Evolutionary conservation across 2,797 vertebrate species (phyloP), one percentile per base, ranked within the genome.

Genomic region (Squalus acanthias): DNA sequence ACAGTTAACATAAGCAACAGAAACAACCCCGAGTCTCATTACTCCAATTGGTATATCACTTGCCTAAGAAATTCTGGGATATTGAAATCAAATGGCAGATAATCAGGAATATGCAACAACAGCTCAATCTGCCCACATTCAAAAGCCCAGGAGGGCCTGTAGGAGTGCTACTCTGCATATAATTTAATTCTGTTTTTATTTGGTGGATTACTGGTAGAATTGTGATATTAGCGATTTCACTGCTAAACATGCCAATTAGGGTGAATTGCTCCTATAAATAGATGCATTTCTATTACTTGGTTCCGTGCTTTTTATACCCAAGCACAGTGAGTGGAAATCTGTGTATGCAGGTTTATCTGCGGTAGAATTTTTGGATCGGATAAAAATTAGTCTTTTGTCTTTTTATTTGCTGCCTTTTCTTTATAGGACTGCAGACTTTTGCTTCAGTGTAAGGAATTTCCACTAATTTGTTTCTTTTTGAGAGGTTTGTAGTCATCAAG

Each of bases 141-240:
- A 69, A 50, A 95, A 69, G 15, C n/a, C 60, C 39, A 46, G 92
- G 8, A 46, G 33, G 63, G 63, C 6, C n/a, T 70, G n/a, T 39
- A 70, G 22, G 67, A 70, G 92, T 69, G n/a, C 20, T 46, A 39
- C 57, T 94, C n/a, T 94, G 4, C 92, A 69, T 46, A 13, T 95
- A 50, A 70, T 95, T 95, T 50, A 57, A 91, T 91, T 91, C 3
- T 89, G 33, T 33, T 91, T 91, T 63, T 24, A 95, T 95, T 50
- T 95, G 63, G 15, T 50, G 65, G 20, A 95, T 95, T 95, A 69
- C 67, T 46, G n/a, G 65, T 69, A 46, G 92, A 67, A 67, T 69
- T 69, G 65, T 50, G 50, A 70, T 70, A 95, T 63, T 63, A 22
- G 39, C 79, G 15, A 63, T n/a, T 91, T 91, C 6, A 91, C 33